Conservation (phyloP, 2,888 invertebrate species). For the Cylloceria caligata region DNA sequence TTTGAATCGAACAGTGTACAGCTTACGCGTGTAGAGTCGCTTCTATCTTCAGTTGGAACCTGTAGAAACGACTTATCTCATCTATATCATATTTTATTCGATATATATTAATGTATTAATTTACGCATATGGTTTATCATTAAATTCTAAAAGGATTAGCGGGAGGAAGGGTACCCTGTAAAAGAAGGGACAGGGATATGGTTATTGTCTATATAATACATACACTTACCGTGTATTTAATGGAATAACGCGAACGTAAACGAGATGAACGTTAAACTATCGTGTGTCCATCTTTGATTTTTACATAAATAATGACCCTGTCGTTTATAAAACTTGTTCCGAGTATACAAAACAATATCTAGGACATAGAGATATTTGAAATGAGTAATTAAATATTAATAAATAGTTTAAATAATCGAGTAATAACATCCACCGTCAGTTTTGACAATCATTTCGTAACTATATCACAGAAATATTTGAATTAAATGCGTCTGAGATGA, state of each 20-base stretch:
- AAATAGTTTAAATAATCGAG: slow-evolving; percentile 21
- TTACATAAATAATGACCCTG: slow-evolving; percentile 46
- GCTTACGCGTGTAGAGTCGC: no score
- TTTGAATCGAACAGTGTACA: no score
- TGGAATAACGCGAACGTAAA: slow-evolving; percentile 24
- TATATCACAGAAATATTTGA: slow-evolving; percentile 66
- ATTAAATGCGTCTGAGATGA: slow-evolving; percentile 43
- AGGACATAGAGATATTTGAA: slow-evolving; percentile 18
- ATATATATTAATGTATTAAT: slow-evolving; percentile 37
- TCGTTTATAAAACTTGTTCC: slow-evolving; percentile 32
- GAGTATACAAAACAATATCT: slow-evolving; percentile 13
- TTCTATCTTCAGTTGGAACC: no score
- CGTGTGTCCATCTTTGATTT: slow-evolving; percentile 32
- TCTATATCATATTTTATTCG: slow-evolving; percentile 34
- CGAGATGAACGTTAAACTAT: slow-evolving; percentile 10
- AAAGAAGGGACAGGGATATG: slow-evolving; percentile 73
- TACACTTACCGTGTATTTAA: slow-evolving; percentile 67
- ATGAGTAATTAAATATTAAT: slow-evolving; percentile 4
- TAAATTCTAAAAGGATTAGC: slow-evolving; percentile 65
- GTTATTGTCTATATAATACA: slow-evolving; percentile 78
- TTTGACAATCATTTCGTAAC: slow-evolving; percentile 9
- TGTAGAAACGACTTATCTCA: no score
- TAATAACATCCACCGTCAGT: not conserved
- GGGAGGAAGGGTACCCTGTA: slow-evolving; percentile 70
- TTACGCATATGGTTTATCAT: slow-evolving; percentile 45